A percentile compares a stretch with the other conserved stretches of the same genome.
Conservation (phyloP, 1,140 invertebrate species). For the Catajapyx aquilonaris region DNA sequence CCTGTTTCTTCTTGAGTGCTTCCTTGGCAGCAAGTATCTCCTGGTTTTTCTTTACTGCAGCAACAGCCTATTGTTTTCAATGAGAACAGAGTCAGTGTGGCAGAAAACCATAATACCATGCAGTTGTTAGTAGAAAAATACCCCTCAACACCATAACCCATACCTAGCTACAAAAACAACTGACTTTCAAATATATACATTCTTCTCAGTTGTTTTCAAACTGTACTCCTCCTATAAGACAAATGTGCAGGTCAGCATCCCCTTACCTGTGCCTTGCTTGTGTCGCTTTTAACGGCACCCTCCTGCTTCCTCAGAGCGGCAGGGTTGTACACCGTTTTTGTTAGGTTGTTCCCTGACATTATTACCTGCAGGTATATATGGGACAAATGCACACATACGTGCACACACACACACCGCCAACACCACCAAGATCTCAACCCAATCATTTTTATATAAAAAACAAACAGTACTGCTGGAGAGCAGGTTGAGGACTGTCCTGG, state of each 20-base stretch:
- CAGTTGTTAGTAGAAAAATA: no score
- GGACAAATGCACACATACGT: no score
- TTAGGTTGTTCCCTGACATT: conserved; percentile 19
- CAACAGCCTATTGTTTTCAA: conserved; percentile 28
- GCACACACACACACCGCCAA: no score
- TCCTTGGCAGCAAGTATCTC: conserved; percentile 37
- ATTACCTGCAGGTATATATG: conserved; percentile 8
- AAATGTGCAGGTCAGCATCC: not conserved
- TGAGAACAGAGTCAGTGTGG: no score
- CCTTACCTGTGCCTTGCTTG: conserved; percentile 12
- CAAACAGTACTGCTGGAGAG: no score
- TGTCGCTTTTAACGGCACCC: conserved; percentile 6
- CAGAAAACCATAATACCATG: no score
- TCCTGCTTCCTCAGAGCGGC: conserved; percentile 18
- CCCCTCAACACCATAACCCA: no score
- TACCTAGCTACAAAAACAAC: no score
- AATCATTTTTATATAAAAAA: no score
- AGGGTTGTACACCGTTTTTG: conserved; percentile 28
- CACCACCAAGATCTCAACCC: no score
- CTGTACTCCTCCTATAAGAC: not conserved
- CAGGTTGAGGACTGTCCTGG: no score
- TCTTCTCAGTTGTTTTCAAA: not conserved
- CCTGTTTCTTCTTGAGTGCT: conserved; percentile 36
- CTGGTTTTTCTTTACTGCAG: conserved; percentile 35
- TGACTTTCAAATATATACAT: not conserved